A percentile compares a stretch with the other conserved stretches of the same genome.
These are phyloP conservation scores for Gymnocephalus cernua DNA, from an alignment of 2,113 vertebrate species.

Conservation along the genomic window DNA sequence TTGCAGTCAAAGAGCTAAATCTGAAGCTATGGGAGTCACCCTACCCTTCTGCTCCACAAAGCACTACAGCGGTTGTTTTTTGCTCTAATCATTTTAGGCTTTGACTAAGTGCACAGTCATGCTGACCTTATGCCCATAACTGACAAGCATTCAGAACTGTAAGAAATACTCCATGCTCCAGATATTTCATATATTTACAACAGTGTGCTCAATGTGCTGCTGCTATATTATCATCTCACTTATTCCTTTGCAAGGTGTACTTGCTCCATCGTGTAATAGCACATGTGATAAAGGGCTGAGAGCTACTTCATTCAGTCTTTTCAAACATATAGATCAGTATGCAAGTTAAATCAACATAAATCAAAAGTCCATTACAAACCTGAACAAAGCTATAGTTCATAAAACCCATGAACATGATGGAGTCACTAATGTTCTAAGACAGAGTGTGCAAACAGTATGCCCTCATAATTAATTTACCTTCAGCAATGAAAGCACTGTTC, in stretches of 20 bases:
- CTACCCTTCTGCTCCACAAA: slow-evolving; percentile 23
- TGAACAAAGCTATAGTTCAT: slow-evolving; percentile 9
- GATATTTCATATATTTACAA: slow-evolving; percentile 30
- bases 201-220: background rate
- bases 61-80: slow-evolving; percentile 23
- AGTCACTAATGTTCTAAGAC: slow-evolving; percentile 39
- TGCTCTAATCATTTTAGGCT: slow-evolving; percentile 42
- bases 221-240: background rate
- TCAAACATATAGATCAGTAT: background rate
- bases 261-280: background rate
- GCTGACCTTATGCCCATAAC: slow-evolving; percentile 35
- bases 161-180: background rate
- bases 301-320: slow-evolving; percentile 11
- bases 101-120: slow-evolving; percentile 60
- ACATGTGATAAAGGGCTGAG: background rate
- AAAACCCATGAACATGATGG: slow-evolving; percentile 35
- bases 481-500: slow-evolving; percentile 35
- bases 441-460: slow-evolving; percentile 20
- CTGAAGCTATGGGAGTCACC: slow-evolving; percentile 17
- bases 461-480: slow-evolving; percentile 60
- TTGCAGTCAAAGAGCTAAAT: slow-evolving; percentile 27
- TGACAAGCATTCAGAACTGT: slow-evolving; percentile 28
- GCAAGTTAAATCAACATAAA: background rate
- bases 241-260: background rate
- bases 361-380: slow-evolving; percentile 6